A percentile compares a stretch with the other conserved stretches of the same genome.
phyloP scores from a whole-genome alignment of 2,797 vertebrate species.

The Ispidina picta region DNA sequence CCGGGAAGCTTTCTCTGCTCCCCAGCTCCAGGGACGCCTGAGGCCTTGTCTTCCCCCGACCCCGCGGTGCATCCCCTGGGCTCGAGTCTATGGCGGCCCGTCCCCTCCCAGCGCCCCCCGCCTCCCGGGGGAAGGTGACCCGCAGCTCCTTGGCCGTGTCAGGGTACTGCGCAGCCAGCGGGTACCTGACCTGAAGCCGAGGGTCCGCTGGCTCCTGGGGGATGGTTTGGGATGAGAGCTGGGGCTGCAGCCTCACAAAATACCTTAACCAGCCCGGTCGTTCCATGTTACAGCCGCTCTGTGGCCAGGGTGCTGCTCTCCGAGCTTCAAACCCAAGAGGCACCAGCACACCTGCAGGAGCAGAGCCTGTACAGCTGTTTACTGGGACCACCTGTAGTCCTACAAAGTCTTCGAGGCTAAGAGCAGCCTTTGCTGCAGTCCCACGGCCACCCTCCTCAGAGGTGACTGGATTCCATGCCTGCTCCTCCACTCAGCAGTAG shows the following conservation, averaged over 20 bases:
- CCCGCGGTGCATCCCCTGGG: accelerated
- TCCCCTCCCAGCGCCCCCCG: too few relatives aligned
- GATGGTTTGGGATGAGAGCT: constrained; percentile 75
- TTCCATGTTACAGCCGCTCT: constrained; percentile 82
- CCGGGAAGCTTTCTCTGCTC: too few relatives aligned
- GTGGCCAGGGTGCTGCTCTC: constrained; percentile 79
- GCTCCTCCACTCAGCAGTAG: not conserved
- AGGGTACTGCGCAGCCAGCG: not conserved
- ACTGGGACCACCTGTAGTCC: not conserved
- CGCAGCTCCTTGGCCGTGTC: constrained; percentile 73
- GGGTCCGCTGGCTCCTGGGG: constrained; percentile 71
- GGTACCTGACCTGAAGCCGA: too few relatives aligned
- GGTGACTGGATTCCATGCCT: too few relatives aligned
- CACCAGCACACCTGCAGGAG: constrained; percentile 72
- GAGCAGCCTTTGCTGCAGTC: not conserved
- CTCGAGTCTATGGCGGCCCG: not conserved
- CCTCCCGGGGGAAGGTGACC: constrained; percentile 63
- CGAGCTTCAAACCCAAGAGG: constrained; percentile 66
- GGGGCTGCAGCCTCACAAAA: constrained; percentile 74
- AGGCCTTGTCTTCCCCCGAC: too few relatives aligned
- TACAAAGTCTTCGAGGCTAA: not conserved
- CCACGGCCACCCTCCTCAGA: accelerated
- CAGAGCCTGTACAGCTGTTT: constrained; percentile 77
- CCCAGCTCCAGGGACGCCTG: not conserved
- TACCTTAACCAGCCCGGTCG: constrained; percentile 61